These are phyloP conservation scores for Brachionus angularis DNA, from an alignment of 1,140 invertebrate species.

Conservation along the genomic window DNA sequence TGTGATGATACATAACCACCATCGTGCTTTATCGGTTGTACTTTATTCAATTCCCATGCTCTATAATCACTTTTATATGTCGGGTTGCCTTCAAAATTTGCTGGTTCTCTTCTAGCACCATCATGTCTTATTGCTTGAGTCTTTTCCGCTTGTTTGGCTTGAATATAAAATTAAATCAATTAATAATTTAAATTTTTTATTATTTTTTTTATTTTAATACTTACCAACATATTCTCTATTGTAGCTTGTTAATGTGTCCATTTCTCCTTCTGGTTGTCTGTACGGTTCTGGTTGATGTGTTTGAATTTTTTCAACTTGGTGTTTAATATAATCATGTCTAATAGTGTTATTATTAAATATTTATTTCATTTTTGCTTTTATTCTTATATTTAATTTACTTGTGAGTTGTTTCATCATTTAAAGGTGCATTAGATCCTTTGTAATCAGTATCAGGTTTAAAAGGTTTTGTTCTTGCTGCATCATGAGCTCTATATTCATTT, in stretches of 20 bases:
- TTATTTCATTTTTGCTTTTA: background rate
- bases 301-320: constrained; percentile 50
- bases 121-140: constrained; percentile 51
- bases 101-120: constrained; percentile 47
- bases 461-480: constrained; percentile 24
- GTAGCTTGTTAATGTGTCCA: constrained; percentile 56
- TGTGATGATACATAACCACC: constrained; percentile 49
- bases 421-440: constrained; percentile 44
- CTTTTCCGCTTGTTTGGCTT: constrained; percentile 52
- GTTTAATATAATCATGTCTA: constrained; percentile 55
- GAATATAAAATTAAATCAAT: constrained; percentile 26
- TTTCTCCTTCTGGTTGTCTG: constrained; percentile 51
- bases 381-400: constrained; percentile 30
- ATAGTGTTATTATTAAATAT: constrained; percentile 13
- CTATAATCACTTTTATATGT: constrained; percentile 57
- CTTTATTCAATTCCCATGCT: constrained; percentile 51
- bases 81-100: constrained; percentile 58
- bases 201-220: background rate
- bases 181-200: background rate
- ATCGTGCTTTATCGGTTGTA: constrained; percentile 43
- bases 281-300: constrained; percentile 50
- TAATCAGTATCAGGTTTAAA: constrained; percentile 46
- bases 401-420: constrained; percentile 48
- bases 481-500: constrained; percentile 50
- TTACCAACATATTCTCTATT: constrained; percentile 56